Percentiles rank a stretch among this genome's conserved stretches.
These are phyloP conservation scores for Aspidapion aeneum DNA, from an alignment of 2,888 invertebrate genomes.

Conservation along the genomic window DNA sequence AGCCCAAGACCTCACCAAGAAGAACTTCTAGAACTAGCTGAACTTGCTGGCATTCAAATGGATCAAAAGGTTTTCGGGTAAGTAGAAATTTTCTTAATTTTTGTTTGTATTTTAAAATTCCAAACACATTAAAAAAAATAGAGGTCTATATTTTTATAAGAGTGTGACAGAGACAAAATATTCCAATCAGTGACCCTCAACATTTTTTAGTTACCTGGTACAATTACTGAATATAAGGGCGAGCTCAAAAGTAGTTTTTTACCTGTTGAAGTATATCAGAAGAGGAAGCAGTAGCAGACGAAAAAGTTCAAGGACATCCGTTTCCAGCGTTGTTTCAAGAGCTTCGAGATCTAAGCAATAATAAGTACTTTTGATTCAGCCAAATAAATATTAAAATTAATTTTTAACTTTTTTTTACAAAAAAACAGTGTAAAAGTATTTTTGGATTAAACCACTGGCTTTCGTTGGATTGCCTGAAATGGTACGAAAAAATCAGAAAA, in stretches of 20 bases:
- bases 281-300: not conserved
- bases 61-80: conserved; percentile 33
- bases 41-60: conserved; percentile 36
- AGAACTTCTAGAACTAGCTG: conserved; percentile 33
- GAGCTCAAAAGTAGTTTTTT: conserved; percentile 33
- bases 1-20: conserved; percentile 33
- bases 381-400: no score
- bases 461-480: no score
- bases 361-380: no score
- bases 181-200: conserved; percentile 14
- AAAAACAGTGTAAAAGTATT: no score
- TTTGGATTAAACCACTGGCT: no score
- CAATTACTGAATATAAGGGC: conserved; percentile 36
- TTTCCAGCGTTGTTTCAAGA: not conserved
- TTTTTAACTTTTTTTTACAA: no score
- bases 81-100: not conserved
- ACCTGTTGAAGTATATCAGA: conserved; percentile 30
- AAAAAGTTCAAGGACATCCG: conserved; percentile 3
- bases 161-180: no score
- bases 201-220: conserved; percentile 31
- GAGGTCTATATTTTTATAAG: no score
- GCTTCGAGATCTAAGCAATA: not conserved
- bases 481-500: no score
- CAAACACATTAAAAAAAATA: no score
- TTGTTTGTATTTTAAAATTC: not conserved